phyloP scores from a whole-genome alignment of 2,888 invertebrate species.

The Phyto melanocephala region DNA sequence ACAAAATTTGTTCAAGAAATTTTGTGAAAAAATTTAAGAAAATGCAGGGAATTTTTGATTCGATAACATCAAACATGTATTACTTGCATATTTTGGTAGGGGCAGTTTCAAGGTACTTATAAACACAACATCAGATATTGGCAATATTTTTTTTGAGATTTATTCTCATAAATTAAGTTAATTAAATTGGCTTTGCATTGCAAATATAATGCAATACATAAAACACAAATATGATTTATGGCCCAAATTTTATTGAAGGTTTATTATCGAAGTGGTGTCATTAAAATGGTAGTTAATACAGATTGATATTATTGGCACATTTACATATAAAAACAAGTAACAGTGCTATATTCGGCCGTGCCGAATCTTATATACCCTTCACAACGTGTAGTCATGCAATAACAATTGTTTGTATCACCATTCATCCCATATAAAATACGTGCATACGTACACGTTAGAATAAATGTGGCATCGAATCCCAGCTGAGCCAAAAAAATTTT shows the following conservation, averaged over 20 bases:
- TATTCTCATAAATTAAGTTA: slow-evolving; percentile 54
- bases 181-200: slow-evolving; percentile 53
- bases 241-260: slow-evolving; percentile 45
- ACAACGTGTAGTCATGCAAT: too few relatives aligned
- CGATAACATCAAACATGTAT: too few relatives aligned
- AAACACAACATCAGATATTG: slow-evolving; percentile 14
- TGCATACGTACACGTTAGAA: too few relatives aligned
- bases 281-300: slow-evolving; percentile 43
- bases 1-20: too few relatives aligned
- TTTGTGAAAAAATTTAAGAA: too few relatives aligned
- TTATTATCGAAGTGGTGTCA: slow-evolving; percentile 39
- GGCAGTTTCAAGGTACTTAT: not conserved
- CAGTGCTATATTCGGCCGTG: too few relatives aligned
- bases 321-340: not conserved
- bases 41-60: too few relatives aligned
- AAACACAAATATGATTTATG: slow-evolving; percentile 50
- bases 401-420: too few relatives aligned
- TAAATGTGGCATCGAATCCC: too few relatives aligned
- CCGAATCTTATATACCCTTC: too few relatives aligned
- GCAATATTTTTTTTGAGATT: slow-evolving; percentile 38
- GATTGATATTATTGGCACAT: slow-evolving; percentile 41
- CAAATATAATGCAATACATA: slow-evolving; percentile 36
- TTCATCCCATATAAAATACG: too few relatives aligned
- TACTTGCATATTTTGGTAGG: slow-evolving; percentile 16
- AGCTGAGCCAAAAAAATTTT: too few relatives aligned